Evolutionary conservation across 2,888 invertebrate genomes (phyloP).

Genomic region (Allophyes oxyacanthae): DNA sequence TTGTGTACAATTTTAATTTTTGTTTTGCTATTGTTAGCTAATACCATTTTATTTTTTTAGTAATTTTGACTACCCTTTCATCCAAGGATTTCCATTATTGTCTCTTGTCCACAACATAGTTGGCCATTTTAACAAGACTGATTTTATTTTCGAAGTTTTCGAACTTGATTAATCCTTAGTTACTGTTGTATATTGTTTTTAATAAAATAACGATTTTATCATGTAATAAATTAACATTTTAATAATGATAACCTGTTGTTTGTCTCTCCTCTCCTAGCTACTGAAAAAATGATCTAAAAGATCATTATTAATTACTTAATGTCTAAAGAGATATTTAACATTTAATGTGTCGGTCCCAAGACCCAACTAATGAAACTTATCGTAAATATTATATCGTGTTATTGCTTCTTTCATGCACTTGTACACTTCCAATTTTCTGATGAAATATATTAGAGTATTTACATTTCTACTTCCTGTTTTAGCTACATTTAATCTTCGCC

Average conservation of each 20-base stretch:
- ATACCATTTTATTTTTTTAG: conserved; percentile 72
- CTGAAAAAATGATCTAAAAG: no score
- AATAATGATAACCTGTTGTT: conserved; percentile 62
- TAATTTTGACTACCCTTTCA: conserved; percentile 70
- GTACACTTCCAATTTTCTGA: no score
- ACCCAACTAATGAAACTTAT: no score
- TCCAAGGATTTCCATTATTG: conserved; percentile 77
- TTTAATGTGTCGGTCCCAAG: no score
- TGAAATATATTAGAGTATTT: no score
- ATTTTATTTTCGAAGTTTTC: conserved; percentile 86
- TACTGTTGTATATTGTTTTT: conserved; percentile 87
- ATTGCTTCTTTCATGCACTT: no score
- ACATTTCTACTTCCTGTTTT: background rate
- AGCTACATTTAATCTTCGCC: background rate
- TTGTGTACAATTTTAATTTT: conserved; percentile 74
- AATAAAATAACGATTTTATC: conserved; percentile 85
- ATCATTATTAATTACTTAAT: no score
- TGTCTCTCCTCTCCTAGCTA: conserved; percentile 31
- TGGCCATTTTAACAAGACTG: conserved; percentile 90
- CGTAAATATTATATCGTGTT: no score
- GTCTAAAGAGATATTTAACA: no score
- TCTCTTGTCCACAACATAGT: conserved; percentile 77
- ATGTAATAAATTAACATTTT: conserved; percentile 88
- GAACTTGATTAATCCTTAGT: conserved; percentile 86
- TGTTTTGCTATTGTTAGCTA: conserved; percentile 72